A percentile compares a stretch with the other conserved stretches of the same genome.
Conservation (phyloP, 1,140 invertebrate genomes). For the Chironomus tepperi region DNA sequence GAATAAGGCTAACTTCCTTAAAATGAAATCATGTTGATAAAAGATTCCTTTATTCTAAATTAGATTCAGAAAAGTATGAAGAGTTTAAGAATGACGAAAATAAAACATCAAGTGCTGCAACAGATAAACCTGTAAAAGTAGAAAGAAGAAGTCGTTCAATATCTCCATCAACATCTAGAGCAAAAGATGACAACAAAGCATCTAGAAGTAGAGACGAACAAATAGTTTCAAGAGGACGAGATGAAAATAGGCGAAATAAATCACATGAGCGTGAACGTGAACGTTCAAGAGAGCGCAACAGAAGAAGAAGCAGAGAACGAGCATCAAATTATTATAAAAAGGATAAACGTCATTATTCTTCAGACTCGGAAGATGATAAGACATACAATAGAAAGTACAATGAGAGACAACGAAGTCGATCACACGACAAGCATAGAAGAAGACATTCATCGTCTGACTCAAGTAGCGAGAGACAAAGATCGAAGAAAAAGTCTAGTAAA, state of each 20-base stretch:
- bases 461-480: background rate
- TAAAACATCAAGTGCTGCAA: slow-evolving; percentile 33
- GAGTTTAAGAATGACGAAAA: slow-evolving; percentile 52
- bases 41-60: slow-evolving; percentile 33
- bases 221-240: background rate
- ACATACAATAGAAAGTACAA: slow-evolving; percentile 14
- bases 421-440: background rate
- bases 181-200: background rate
- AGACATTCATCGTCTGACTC: background rate
- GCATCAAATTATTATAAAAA: background rate
- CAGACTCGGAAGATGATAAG: slow-evolving; percentile 12
- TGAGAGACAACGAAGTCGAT: slow-evolving; percentile 6
- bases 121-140: background rate
- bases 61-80: slow-evolving; percentile 59
- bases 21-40: slow-evolving; percentile 31
- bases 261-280: background rate
- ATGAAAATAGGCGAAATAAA: background rate
- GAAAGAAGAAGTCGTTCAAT: background rate
- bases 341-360: background rate
- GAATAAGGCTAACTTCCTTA: slow-evolving; percentile 19
- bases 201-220: background rate
- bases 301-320: slow-evolving; percentile 27
- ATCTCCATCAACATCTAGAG: background rate
- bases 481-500: slow-evolving; percentile 27
- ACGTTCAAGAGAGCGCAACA: background rate